Conservation (phyloP, 2,113 vertebrate species). For the Mungos mungo region DNA sequence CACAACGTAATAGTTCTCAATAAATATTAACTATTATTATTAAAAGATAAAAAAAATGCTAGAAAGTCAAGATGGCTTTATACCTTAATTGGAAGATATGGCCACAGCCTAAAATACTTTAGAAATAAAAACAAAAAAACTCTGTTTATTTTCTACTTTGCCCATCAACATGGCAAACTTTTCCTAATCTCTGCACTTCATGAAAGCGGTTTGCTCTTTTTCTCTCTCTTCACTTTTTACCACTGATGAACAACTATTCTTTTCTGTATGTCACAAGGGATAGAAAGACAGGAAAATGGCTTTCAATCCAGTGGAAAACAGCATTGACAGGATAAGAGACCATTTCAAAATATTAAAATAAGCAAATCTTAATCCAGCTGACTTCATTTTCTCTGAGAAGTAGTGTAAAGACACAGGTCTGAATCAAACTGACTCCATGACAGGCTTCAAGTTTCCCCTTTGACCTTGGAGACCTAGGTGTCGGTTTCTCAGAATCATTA, state of each 20-base stretch:
- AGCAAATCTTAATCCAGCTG: neutral
- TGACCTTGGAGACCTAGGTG: too few species aligned
- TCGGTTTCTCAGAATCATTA: too few species aligned
- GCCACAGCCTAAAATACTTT: neutral
- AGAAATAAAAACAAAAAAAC: neutral
- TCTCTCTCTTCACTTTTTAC: neutral
- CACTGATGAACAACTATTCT: neutral
- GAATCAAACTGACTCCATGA: too few species aligned
- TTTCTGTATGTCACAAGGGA: neutral
- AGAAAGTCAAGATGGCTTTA: neutral
- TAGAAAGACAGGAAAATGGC: neutral
- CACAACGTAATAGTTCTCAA: neutral
- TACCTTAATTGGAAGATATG: neutral
- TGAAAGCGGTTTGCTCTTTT: neutral
- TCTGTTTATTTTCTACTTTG: neutral
- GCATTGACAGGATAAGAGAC: neutral
- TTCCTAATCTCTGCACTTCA: neutral
- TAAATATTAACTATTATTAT: constrained; percentile 3
- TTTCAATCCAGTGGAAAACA: neutral
- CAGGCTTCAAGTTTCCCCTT: too few species aligned
- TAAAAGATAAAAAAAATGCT: neutral
- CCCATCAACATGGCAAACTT: neutral
- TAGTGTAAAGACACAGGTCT: too few species aligned
- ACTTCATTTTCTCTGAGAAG: constrained; percentile 4
- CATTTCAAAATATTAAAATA: constrained; percentile 4